Conservation (phyloP, 2,797 vertebrate genomes). For the Mormyrops boulengeri region DNA sequence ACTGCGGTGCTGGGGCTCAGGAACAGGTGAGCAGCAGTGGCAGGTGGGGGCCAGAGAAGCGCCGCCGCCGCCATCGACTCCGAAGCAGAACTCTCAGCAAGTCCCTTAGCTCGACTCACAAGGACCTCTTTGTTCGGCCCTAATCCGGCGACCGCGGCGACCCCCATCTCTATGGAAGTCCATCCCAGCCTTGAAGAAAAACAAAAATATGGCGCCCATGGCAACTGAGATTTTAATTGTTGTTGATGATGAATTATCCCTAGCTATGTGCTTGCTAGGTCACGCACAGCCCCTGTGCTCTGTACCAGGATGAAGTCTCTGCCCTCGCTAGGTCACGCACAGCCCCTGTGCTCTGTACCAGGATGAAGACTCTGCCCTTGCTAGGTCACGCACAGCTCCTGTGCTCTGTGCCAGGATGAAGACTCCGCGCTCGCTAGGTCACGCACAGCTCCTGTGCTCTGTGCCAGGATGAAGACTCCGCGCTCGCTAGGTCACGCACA, state of each 20-base stretch:
- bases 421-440: too few relatives aligned
- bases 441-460: too few relatives aligned
- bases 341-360: too few relatives aligned
- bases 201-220: neutral
- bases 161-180: neutral
- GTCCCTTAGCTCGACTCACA: slow-evolving; percentile 31
- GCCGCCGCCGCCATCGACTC: slow-evolving; percentile 34
- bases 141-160: neutral
- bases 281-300: neutral
- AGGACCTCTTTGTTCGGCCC: slow-evolving; percentile 33
- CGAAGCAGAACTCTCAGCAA: slow-evolving; percentile 29
- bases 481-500: too few relatives aligned
- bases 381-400: too few relatives aligned
- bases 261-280: neutral
- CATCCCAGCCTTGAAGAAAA: neutral
- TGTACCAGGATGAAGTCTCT: neutral
- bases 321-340: neutral
- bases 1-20: neutral
- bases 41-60: slow-evolving; percentile 23
- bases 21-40: neutral
- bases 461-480: too few relatives aligned
- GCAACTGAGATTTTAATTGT: neutral
- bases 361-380: too few relatives aligned
- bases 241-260: neutral
- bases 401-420: too few relatives aligned